Base-by-base conservation (phyloP, 2,888 invertebrate genomes). In the Oscheius sp. region DNA sequence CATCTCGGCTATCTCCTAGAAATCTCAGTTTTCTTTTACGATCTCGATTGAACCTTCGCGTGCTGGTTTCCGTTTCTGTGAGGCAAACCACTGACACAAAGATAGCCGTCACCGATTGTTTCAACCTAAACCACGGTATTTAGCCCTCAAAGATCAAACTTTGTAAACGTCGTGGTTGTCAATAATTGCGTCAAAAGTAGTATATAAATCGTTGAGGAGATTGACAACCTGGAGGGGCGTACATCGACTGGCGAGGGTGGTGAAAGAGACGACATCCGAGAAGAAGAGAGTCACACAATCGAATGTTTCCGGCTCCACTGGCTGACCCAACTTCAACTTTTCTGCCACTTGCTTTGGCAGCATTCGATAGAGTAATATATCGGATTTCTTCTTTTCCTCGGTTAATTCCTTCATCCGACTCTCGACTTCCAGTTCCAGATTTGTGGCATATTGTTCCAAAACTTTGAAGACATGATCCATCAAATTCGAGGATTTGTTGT, bases 161-260 rank as follows among this genome's bases (percentile, higher is more conserved):
- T 84, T 84, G 70, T 84, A 84, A 50, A 81, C 81, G 61, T 81
- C 82, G 55, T 81, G 78, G 27, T 78, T 73, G 27, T 82, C 84
- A 39, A 84, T 84, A 57, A 83, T 77, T 0, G 76, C 77, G 45
- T 84, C 84, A 53, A 83, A 82, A 3, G 76, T 78, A 0, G 85
- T 81, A 76, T 85, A 85, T 17, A 85, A 74, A 55, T 82, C 80
- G 72, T 85, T 85, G 39, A 85, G 77, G 10, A 85, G 70, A 45
- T 81, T 84, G 20, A 85, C 84, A 12, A 83, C 82, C 75, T 82
- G 82, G 2, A 82, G 69, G 0, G 82, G 82, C 1, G 82, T 82
- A 46, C 81, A 82, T 64, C 76, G 71, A 29, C 75, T 75, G 4
- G 82, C 82, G n/a, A 82, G 58, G 25, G 78, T 82, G n/a, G 82